These are phyloP conservation scores for Streblospio benedicti DNA, from an alignment of 1,140 invertebrate species.

Conservation along the genomic window DNA sequence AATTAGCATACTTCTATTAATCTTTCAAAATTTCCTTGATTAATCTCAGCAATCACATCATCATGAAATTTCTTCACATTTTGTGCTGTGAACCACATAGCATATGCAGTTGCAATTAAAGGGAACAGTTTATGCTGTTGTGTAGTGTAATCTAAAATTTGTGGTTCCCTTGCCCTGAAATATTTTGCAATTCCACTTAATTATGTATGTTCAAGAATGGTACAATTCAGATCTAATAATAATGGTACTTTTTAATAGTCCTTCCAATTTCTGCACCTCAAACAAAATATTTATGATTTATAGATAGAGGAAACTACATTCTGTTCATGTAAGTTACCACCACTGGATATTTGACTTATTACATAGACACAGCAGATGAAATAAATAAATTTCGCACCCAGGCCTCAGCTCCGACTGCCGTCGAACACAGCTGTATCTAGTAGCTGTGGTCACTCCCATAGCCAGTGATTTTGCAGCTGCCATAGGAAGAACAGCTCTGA, in stretches of 20 bases:
- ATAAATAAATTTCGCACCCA: constrained; percentile 20
- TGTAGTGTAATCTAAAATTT: constrained; percentile 1
- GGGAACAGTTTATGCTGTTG: constrained; percentile 3
- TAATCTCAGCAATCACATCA: not conserved
- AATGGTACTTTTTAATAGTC: not conserved
- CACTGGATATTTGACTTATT: no score
- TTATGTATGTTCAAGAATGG: no score
- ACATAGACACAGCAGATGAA: not conserved
- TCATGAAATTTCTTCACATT: not conserved
- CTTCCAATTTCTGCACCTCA: not conserved
- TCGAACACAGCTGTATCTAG: constrained; percentile 80
- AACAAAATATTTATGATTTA: no score
- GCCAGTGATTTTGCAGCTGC: constrained; percentile 48
- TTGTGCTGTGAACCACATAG: not conserved
- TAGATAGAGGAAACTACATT: no score
- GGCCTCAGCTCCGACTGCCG: constrained; percentile 68
- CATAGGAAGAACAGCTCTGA: constrained; percentile 63
- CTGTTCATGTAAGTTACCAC: no score
- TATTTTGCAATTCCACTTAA: no score
- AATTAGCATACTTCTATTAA: no score
- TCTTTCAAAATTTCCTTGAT: not conserved
- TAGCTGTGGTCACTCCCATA: constrained; percentile 71
- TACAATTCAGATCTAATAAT: no score
- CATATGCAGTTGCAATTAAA: not conserved
- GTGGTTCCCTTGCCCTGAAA: constrained; percentile 65